Conservation (phyloP, 2,888 invertebrate species). For the Eupithecia dodoneata region DNA sequence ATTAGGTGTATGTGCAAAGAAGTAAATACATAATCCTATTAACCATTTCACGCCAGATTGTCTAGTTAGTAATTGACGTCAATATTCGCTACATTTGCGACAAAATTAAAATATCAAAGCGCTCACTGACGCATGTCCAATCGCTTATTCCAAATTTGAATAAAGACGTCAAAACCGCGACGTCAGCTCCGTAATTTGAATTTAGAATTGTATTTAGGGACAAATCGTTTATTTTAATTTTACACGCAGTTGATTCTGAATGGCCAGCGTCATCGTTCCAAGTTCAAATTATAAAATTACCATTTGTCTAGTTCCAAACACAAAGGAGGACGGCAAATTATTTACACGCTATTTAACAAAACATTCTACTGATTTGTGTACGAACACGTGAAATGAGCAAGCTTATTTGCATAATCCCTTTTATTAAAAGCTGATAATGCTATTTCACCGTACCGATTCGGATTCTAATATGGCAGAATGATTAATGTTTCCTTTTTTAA, state of each 20-base stretch:
- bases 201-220: slow-evolving; percentile 70
- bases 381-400: slow-evolving; percentile 67
- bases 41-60: slow-evolving; percentile 28
- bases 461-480: slow-evolving; percentile 49
- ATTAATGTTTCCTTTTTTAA: slow-evolving; percentile 42
- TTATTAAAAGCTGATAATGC: slow-evolving; percentile 57
- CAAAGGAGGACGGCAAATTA: slow-evolving; percentile 62
- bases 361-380: slow-evolving; percentile 68
- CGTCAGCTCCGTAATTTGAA: slow-evolving; percentile 53
- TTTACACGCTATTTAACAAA: slow-evolving; percentile 82
- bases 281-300: slow-evolving; percentile 71
- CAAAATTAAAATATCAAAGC: slow-evolving; percentile 70
- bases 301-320: slow-evolving; percentile 66
- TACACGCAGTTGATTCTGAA: slow-evolving; percentile 80
- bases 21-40: slow-evolving; percentile 14
- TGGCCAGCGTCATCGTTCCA: slow-evolving; percentile 61
- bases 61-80: slow-evolving; percentile 23
- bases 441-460: slow-evolving; percentile 57
- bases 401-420: slow-evolving; percentile 75
- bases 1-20: not conserved
- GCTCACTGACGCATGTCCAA: slow-evolving; percentile 67
- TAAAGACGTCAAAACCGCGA: slow-evolving; percentile 80
- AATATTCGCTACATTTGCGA: slow-evolving; percentile 41
- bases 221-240: slow-evolving; percentile 80
- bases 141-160: slow-evolving; percentile 73